Evolutionary conservation across 1,140 invertebrate species (phyloP), one percentile per base, ranked within the genome.

Genomic region (Megalopta genalis): DNA sequence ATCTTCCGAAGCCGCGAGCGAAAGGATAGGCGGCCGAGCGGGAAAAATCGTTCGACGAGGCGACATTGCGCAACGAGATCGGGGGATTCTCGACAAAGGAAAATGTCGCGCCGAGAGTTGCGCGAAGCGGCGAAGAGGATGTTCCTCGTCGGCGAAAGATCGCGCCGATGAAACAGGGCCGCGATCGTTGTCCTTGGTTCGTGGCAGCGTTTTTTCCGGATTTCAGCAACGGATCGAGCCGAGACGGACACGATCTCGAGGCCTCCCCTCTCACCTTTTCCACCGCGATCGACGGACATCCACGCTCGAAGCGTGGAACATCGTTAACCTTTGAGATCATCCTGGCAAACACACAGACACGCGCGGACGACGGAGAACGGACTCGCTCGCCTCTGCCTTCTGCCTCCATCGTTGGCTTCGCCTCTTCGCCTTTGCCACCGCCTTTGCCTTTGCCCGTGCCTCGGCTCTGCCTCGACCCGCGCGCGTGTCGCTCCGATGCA

Each of bases 261-360:
- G 42, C 18, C 49, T 52, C 49, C 49, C 18, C 49, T 52, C 49
- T 84, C 81, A 74, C 81, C 75, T 74, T 83, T 74, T 64, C 59
- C 52, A 54, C 18, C 54, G n/a, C n/a, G 52, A 67, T 66, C 14
- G 16, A n/a, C 66, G 42, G 65, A 49, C 64, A 57, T 70, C 39
- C 57, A 52, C 72, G 68, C 66, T 64, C 75, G 49, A 76, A 88
- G 84, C 79, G 78, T 76, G 76, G 83, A 90, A 79, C 88, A 86
- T 89, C 87, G 87, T 90, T 90, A 90, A 90, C 89, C 88, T 90
- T 89, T 89, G 86, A 87, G 83, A 86, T 81, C 82, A 86, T 89
- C 77, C 81, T 46, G 18, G 18, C n/a, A 7, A 59, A 52, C 46
- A 39, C 32, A 4, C 52, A 9, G 3, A 42, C 12, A 25, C 70